Evolutionary conservation across 2,888 invertebrate genomes (phyloP).

Genomic region (Dorcus hopei): DNA sequence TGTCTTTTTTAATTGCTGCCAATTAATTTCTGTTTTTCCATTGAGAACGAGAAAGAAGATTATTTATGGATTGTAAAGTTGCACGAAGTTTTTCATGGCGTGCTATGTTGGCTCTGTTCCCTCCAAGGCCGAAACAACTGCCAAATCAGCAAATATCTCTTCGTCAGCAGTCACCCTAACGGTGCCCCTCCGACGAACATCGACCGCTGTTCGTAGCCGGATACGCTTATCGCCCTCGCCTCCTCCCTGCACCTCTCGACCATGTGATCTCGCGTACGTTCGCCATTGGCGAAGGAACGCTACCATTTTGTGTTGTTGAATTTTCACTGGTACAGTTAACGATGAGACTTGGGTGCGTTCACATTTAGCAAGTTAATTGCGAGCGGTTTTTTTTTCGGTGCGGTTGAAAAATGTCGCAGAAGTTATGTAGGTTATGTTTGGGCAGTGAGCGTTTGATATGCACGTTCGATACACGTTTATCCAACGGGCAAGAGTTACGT

Average conservation of each 20-base stretch:
- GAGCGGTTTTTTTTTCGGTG: background rate
- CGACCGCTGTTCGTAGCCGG: slow-evolving; percentile 1
- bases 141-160: background rate
- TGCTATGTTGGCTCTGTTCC: background rate
- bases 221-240: slow-evolving; percentile 5
- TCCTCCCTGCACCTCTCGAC: slow-evolving; percentile 3
- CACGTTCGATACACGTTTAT: slow-evolving; percentile 17
- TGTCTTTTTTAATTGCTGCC: no score
- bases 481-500: slow-evolving; percentile 16
- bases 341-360: slow-evolving; percentile 1
- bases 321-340: slow-evolving; percentile 17
- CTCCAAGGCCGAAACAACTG: background rate
- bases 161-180: background rate
- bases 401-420: background rate
- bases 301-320: slow-evolving; percentile 21
- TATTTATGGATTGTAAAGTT: no score
- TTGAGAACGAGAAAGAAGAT: no score
- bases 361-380: background rate
- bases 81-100: no score
- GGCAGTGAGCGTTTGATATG: slow-evolving; percentile 24
- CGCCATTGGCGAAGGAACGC: slow-evolving; percentile 19
- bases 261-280: slow-evolving; percentile 14
- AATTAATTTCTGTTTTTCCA: no score
- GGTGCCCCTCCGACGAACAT: background rate
- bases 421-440: slow-evolving; percentile 32